A percentile compares a stretch with the other conserved stretches of the same genome.
These are phyloP conservation scores for Lamproptera curius DNA, from an alignment of 2,888 invertebrate species.

Conservation along the genomic window DNA sequence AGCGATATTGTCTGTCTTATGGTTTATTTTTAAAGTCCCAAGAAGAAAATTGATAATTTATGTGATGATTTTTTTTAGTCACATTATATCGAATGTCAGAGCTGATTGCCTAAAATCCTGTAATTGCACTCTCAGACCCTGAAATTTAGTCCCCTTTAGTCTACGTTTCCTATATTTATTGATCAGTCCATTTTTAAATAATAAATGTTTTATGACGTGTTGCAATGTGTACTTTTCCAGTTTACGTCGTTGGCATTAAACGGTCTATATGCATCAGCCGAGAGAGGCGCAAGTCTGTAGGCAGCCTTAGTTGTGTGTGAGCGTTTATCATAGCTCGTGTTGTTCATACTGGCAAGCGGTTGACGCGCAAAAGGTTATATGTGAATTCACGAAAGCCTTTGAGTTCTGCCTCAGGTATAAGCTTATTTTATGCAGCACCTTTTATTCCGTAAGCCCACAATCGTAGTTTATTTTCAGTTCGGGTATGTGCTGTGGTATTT, in stretches of 20 bases:
- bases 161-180: too few relatives aligned
- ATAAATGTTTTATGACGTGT: slow-evolving; percentile 21
- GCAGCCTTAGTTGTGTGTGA: slow-evolving; percentile 35
- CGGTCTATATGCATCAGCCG: slow-evolving; percentile 64
- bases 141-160: too few relatives aligned
- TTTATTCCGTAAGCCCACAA: too few relatives aligned
- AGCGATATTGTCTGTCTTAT: too few relatives aligned
- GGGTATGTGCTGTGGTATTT: too few relatives aligned
- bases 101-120: too few relatives aligned
- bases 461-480: too few relatives aligned
- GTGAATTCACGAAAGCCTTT: slow-evolving; percentile 22
- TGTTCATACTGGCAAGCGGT: slow-evolving; percentile 33
- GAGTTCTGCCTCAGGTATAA: not conserved
- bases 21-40: too few relatives aligned
- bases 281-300: slow-evolving; percentile 29
- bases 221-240: slow-evolving; percentile 39
- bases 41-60: too few relatives aligned
- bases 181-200: not conserved
- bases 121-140: too few relatives aligned
- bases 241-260: slow-evolving; percentile 52
- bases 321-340: slow-evolving; percentile 39
- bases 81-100: too few relatives aligned
- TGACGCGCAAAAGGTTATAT: slow-evolving; percentile 39
- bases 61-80: too few relatives aligned
- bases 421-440: not conserved